Evolutionary conservation across 2,797 vertebrate species (phyloP).

Genomic region (Macroramphosus scolopax): DNA sequence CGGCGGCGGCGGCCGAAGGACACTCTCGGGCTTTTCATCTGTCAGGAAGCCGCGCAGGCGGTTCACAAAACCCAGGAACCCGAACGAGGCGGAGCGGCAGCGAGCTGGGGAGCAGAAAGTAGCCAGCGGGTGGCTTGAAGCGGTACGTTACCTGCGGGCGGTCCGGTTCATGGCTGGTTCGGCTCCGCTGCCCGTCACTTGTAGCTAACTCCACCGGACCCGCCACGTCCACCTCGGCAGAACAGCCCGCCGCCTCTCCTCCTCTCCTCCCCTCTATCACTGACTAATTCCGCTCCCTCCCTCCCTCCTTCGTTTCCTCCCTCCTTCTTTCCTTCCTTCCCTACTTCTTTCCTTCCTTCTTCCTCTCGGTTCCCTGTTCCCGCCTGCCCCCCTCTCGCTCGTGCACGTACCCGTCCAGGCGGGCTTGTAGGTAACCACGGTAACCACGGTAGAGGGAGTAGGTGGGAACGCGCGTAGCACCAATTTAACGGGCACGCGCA

Average conservation of each 20-base stretch:
- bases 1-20: conserved; percentile 18
- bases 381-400: conserved; percentile 16
- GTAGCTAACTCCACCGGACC: conserved; percentile 67
- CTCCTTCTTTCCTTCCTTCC: conserved; percentile 26
- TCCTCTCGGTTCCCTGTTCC: conserved; percentile 31
- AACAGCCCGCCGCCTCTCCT: conserved; percentile 67
- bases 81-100: conserved; percentile 14
- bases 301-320: conserved; percentile 21
- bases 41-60: conserved; percentile 22
- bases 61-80: conserved; percentile 25
- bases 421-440: conserved; percentile 52
- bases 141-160: conserved; percentile 68
- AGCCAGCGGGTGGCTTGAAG: neutral
- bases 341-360: conserved; percentile 26
- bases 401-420: conserved; percentile 27
- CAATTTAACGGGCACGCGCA: conserved; percentile 17
- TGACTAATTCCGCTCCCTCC: conserved; percentile 31
- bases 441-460: conserved; percentile 51
- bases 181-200: conserved; percentile 57
- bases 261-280: conserved; percentile 59
- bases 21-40: conserved; percentile 8
- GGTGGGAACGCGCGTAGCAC: conserved; percentile 19
- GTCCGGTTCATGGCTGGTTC: conserved; percentile 64
- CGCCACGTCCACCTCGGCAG: conserved; percentile 83
- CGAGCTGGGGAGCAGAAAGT: conserved; percentile 3